These are phyloP conservation scores for Diaperis boleti DNA, from an alignment of 2,888 invertebrate genomes.

Conservation along the genomic window DNA sequence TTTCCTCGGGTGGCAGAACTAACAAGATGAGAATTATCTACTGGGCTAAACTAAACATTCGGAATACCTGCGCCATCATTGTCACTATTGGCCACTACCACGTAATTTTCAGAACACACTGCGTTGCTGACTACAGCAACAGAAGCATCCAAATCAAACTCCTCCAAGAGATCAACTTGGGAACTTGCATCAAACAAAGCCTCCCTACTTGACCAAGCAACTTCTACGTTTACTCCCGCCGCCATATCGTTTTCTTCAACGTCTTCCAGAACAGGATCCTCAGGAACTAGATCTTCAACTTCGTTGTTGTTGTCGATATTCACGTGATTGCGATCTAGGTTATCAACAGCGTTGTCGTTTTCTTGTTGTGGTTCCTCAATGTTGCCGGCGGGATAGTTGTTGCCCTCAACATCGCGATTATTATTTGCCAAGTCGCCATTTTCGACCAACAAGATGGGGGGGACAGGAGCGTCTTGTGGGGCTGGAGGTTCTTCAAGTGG, in stretches of 20 bases:
- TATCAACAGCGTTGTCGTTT: constrained; percentile 24
- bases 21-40: constrained; percentile 22
- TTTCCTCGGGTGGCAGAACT: constrained; percentile 36
- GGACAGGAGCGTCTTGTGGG: constrained; percentile 8
- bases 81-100: background rate
- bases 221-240: constrained; percentile 37
- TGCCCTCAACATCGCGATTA: constrained; percentile 68
- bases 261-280: constrained; percentile 32
- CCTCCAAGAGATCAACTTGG: constrained; percentile 60
- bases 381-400: constrained; percentile 63
- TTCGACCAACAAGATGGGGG: constrained; percentile 60
- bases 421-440: constrained; percentile 70
- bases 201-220: constrained; percentile 60
- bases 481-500: constrained; percentile 15
- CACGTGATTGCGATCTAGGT: constrained; percentile 7
- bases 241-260: constrained; percentile 30
- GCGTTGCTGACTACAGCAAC: background rate
- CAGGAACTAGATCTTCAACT: constrained; percentile 36
- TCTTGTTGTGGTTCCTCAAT: constrained; percentile 46
- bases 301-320: constrained; percentile 41
- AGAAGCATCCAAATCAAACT: constrained; percentile 54
- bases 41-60: background rate
- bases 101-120: background rate
- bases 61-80: constrained; percentile 11
- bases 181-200: constrained; percentile 63